Base-by-base conservation (phyloP, 2,888 invertebrate genomes). In the Eupelmus urozonus region DNA sequence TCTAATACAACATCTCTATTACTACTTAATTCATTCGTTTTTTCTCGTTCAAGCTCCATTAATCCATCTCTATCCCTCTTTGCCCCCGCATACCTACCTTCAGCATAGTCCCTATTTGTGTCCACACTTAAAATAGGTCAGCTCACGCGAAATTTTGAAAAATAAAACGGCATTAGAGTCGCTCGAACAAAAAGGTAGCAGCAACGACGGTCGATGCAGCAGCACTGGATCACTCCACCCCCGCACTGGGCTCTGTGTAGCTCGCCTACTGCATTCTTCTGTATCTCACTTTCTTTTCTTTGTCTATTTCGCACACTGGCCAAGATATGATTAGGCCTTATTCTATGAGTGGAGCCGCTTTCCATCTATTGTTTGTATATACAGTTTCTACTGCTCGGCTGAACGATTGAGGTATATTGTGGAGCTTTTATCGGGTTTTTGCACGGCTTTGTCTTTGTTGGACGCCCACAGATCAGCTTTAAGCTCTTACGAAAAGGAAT, bases 191-290 rank as follows among this genome's bases (percentile, higher is more conserved):
- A 45, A 2, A 16, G 16, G 34, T 34, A 34, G 34, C 9, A 34
- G 34, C 34, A 34, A 9, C 16, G 45, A 9, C 71, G 71, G 60
- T 71, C 71, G 71, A 71, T 71, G 60, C 60, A 71, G 60, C 71
- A 13, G 40, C 45, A 25, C 23, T 13, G 16, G 2, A 29, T 2
- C 1, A n/a, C 34, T 3, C 29, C 9, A n/a, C 25, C 18, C 13
- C 45, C 57, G 9, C 57, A 20, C 45, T 45, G 11, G n/a, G 5
- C 45, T 45, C 11, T 45, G 9, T 45, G 9, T 45, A 7, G 2
- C 45, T 45, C 45, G 5, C 11, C 16, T 16, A 2, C 45, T 45
- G 5, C 9, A 3, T 34, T 9, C 16, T 2, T 45, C 45, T 45
- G 18, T 4, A 2, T 20, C 51, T 20, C 51, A 5, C 51, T 20